phyloP scores from a whole-genome alignment of 35 echinoderm and acorn worm species.

The Ptychodera flava region DNA sequence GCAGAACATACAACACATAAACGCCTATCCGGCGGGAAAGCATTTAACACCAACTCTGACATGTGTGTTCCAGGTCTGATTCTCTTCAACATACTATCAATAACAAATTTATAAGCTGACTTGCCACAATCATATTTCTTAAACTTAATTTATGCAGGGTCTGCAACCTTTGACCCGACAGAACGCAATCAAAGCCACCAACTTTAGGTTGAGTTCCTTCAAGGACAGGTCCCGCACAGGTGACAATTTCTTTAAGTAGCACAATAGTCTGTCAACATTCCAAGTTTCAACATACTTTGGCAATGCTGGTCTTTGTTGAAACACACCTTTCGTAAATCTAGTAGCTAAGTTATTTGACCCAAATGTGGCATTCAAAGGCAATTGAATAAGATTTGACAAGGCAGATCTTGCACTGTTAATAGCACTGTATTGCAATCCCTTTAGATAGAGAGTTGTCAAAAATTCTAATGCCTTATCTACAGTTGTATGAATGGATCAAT shows the following conservation, averaged over 20 bases:
- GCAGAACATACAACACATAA: too few relatives aligned
- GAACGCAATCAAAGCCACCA: constrained; percentile 3
- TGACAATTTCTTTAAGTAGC: constrained; percentile 23
- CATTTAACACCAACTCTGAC: constrained; percentile 9
- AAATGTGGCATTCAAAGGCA: not conserved
- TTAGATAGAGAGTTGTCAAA: constrained; percentile 11
- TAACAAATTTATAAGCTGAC: not conserved
- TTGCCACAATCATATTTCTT: not conserved
- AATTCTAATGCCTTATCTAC: too few relatives aligned
- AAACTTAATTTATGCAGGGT: constrained; percentile 7
- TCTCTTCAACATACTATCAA: not conserved
- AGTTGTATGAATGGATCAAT: constrained; percentile 22
- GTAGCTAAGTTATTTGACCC: not conserved
- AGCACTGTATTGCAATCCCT: constrained; percentile 14
- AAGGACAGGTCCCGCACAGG: constrained; percentile 14
- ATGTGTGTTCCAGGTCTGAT: not conserved
- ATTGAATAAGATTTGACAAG: constrained; percentile 6
- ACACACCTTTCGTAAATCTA: constrained; percentile 34
- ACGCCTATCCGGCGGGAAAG: constrained; percentile 9
- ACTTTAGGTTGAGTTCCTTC: constrained; percentile 21
- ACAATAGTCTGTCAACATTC: constrained; percentile 20
- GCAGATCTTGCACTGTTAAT: constrained; percentile 18
- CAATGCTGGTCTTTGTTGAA: constrained; percentile 18
- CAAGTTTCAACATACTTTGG: constrained; percentile 15
- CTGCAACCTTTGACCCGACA: not conserved